Evolutionary conservation across 1,140 invertebrate genomes (phyloP).

Genomic region (Zaprionus lachaisei): DNA sequence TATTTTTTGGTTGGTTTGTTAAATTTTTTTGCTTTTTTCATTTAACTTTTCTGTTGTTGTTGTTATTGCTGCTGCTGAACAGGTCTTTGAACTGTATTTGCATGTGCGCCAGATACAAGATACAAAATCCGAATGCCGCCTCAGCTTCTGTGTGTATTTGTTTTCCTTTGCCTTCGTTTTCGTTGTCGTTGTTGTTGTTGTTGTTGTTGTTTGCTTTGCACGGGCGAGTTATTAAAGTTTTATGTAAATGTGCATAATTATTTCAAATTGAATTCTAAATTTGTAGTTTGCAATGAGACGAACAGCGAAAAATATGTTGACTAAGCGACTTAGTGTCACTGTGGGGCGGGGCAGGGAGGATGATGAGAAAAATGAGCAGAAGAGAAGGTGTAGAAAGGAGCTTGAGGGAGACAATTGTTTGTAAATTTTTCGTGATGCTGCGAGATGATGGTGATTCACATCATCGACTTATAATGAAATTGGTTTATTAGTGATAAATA

Average conservation of each 20-base stretch:
- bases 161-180: constrained; percentile 5
- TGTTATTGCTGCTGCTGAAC: constrained; percentile 44
- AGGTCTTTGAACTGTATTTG: constrained; percentile 80
- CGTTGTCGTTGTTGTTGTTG: constrained; percentile 16
- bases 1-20: constrained; percentile 32
- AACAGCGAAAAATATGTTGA: constrained; percentile 59
- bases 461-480: constrained; percentile 72
- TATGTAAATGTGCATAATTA: constrained; percentile 78
- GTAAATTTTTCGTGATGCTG: constrained; percentile 53
- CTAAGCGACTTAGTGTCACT: constrained; percentile 39
- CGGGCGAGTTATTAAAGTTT: constrained; percentile 53
- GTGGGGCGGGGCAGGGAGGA: not conserved
- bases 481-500: constrained; percentile 78
- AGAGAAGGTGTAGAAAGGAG: not conserved
- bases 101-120: constrained; percentile 74
- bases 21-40: constrained; percentile 21
- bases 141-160: constrained; percentile 26
- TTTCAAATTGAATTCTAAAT: constrained; percentile 80
- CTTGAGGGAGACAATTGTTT: constrained; percentile 33
- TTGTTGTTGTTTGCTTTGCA: constrained; percentile 59
- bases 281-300: constrained; percentile 73
- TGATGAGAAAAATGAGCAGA: not conserved
- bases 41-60: constrained; percentile 39
- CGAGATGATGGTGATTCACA: constrained; percentile 54
- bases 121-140: constrained; percentile 38